Evolutionary conservation across 2,888 invertebrate genomes (phyloP).

Genomic region (Thera obeliscata): DNA sequence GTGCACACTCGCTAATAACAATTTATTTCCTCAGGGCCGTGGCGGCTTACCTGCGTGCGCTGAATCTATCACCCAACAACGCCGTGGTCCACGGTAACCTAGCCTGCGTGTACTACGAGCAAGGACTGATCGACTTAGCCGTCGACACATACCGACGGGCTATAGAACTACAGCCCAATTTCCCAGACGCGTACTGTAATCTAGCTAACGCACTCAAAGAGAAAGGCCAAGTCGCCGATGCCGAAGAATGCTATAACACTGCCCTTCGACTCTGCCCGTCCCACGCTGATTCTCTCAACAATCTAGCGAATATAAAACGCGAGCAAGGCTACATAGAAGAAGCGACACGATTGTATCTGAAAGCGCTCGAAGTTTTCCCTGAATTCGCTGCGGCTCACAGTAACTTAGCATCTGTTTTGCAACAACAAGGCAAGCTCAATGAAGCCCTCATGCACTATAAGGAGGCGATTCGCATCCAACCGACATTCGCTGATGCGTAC

Average conservation of each 20-base stretch:
- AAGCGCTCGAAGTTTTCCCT: constrained; percentile 97
- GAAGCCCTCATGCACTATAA: constrained; percentile 99
- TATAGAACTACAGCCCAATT: constrained; percentile 99
- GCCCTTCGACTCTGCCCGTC: constrained; percentile 97
- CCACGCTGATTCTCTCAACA: constrained; percentile 99
- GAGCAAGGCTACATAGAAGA: constrained; percentile 99
- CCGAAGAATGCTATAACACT: constrained; percentile 99
- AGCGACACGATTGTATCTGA: constrained; percentile 97
- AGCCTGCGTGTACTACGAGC: constrained; percentile 99
- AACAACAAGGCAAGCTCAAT: constrained; percentile 98
- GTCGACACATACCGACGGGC: constrained; percentile 99
- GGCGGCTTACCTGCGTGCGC: constrained; percentile 97
- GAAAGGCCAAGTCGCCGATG: constrained; percentile 97
- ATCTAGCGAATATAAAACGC: constrained; percentile 99
- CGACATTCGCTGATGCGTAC: constrained; percentile 99
- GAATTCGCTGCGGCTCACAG: constrained; percentile 99
- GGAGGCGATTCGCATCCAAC: constrained; percentile 99
- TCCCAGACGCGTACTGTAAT: constrained; percentile 99
- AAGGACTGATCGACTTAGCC: constrained; percentile 98
- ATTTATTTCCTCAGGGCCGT: constrained; percentile 91
- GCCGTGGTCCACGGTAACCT: constrained; percentile 99
- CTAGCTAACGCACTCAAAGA: constrained; percentile 99
- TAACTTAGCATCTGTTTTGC: constrained; percentile 98
- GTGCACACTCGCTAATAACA: constrained; percentile 35
- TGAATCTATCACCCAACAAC: constrained; percentile 99